Conservation (phyloP, 1,140 invertebrate species). For the Bombyx mandarina region DNA sequence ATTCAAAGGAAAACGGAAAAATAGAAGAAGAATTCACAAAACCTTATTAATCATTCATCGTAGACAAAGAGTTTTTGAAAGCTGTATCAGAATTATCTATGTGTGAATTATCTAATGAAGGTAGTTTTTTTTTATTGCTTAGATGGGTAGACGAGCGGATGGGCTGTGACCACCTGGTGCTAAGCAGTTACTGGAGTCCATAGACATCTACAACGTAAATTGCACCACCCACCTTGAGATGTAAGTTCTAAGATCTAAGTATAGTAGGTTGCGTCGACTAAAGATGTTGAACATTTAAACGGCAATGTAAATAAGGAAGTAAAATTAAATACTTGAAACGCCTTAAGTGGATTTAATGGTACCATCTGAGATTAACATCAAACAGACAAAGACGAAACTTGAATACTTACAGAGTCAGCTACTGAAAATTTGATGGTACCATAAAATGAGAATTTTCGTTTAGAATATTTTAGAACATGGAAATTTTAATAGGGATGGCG, state of each 20-base stretch:
- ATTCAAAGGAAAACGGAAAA: no score
- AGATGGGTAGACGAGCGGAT: no score
- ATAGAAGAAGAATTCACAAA: no score
- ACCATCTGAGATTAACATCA: background rate
- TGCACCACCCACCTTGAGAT: no score
- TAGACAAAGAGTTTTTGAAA: no score
- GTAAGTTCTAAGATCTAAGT: no score
- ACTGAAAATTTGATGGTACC: slow-evolving; percentile 4
- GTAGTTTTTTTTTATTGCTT: no score
- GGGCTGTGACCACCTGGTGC: no score
- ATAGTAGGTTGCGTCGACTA: background rate
- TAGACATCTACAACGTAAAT: background rate
- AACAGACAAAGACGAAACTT: slow-evolving; percentile 1
- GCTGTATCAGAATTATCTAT: no score
- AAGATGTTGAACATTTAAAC: background rate
- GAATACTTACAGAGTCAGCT: background rate
- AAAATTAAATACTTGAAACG: slow-evolving; percentile 2
- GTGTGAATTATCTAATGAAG: no score
- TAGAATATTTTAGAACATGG: background rate
- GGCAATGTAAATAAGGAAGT: background rate
- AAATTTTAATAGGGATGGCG: no score
- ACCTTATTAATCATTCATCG: no score
- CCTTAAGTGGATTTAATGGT: slow-evolving; percentile 2
- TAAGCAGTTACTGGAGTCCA: background rate
- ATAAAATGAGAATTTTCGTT: slow-evolving; percentile 4